Base-by-base conservation (phyloP, 2,797 vertebrate genomes). In the Sebastes jordani region DNA sequence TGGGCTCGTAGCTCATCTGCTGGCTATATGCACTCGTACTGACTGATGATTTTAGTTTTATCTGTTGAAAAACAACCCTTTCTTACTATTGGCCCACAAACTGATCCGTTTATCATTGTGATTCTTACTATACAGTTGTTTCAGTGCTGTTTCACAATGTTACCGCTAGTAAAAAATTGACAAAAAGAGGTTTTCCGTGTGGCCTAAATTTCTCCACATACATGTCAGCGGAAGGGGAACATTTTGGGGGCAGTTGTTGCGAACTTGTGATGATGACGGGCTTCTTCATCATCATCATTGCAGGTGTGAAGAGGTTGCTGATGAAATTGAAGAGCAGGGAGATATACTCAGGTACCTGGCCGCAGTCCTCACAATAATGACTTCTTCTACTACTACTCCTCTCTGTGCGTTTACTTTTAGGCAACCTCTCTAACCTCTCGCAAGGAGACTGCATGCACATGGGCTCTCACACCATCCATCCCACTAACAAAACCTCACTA, bases 321-420 rank as follows among this genome's bases (percentile, higher is more conserved):
- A 94, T 94, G 95, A 95, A 93, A 93, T 93, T 95, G 93, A 95
- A 94, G 92, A 94, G 92, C 94, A 95, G 93, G 87, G 93, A 95
- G 90, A 95, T 96, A 92, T 93, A 95, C 89, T 95, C 93, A 96
- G 94, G 94, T 95, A 95, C 93, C 76, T 76, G 71, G 78, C 84
- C 56, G 55, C 86, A 88, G 86, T 76, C 74, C 74, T 85, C 72
- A 76, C 75, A 73, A 27, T 63, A 82, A 85, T 71, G 56, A 78
- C 79, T 80, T 84, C 71, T 76, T 71, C 72, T 79, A 14, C 55
- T 58, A 3, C 52, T 70, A 9, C 72, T 58, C 1, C 54, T 70
- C 5, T 86, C 61, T 89, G 42, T 81, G 71, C 52, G 22, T 75
- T 86, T 55, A 76, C 38, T 61, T 75, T 34, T 59, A 67, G 76